Percentiles rank a stretch among this genome's conserved stretches.
Evolutionary conservation across 2,888 invertebrate species (phyloP).

Genomic region (Autographa gamma): DNA sequence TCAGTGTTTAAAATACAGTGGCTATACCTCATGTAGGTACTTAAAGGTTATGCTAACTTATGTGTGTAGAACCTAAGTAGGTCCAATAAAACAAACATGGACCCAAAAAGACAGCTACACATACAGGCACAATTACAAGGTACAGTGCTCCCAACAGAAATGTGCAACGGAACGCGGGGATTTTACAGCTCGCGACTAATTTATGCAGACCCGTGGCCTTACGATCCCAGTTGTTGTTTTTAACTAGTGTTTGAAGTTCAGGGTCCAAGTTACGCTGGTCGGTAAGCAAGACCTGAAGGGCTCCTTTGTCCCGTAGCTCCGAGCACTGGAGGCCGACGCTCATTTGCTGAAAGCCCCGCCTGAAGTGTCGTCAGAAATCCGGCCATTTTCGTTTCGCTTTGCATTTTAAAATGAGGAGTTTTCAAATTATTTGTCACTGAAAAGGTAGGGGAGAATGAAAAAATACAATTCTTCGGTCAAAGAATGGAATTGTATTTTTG

Average conservation of each 20-base stretch:
- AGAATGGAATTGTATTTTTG: not conserved
- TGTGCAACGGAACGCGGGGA: slow-evolving; percentile 66
- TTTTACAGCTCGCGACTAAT: slow-evolving; percentile 62
- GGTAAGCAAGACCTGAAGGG: slow-evolving; percentile 64
- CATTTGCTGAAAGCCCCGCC: slow-evolving; percentile 82
- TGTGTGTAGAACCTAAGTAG: no score
- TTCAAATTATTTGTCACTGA: slow-evolving; percentile 32
- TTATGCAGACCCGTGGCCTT: slow-evolving; percentile 64
- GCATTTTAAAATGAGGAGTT: slow-evolving; percentile 66
- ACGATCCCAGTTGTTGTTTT: slow-evolving; percentile 59
- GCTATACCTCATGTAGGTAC: no score
- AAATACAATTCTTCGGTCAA: not conserved
- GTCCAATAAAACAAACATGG: slow-evolving; percentile 38
- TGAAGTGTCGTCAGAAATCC: slow-evolving; percentile 78
- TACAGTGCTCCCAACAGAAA: slow-evolving; percentile 64
- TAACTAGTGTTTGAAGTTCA: slow-evolving; percentile 52
- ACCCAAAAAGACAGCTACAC: slow-evolving; percentile 47
- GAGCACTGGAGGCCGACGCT: slow-evolving; percentile 74
- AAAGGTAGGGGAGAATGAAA: not conserved
- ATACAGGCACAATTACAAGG: slow-evolving; percentile 47
- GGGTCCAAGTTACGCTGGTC: slow-evolving; percentile 42
- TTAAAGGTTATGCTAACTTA: no score
- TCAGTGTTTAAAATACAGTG: no score
- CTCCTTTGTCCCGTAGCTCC: slow-evolving; percentile 73
- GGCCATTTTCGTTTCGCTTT: slow-evolving; percentile 72